These are phyloP conservation scores for Ovis canadensis DNA, from an alignment of 2,113 vertebrate genomes.

Conservation along the genomic window DNA sequence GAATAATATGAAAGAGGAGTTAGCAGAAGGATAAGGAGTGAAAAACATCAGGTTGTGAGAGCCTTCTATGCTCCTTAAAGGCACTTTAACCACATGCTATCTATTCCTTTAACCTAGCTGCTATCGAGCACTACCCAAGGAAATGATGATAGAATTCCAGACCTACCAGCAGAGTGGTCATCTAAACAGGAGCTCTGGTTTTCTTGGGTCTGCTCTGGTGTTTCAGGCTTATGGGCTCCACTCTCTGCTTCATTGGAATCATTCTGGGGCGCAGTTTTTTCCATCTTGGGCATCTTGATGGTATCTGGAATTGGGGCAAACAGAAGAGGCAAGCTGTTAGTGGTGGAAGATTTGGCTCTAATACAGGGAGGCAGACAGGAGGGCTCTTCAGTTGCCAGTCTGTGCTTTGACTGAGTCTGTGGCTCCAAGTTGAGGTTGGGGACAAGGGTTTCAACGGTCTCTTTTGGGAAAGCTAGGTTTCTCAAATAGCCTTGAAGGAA, in stretches of 20 bases:
- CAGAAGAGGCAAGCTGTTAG: background rate
- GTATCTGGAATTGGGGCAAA: background rate
- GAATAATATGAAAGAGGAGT: background rate
- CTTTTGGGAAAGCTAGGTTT: background rate
- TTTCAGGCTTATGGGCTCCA: background rate
- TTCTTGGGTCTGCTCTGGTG: background rate
- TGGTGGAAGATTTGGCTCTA: background rate
- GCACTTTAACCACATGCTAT: background rate
- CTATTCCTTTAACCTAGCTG: background rate
- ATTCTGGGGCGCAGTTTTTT: background rate
- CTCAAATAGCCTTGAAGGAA: background rate
- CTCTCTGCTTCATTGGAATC: background rate
- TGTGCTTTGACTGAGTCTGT: background rate
- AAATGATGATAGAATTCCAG: background rate
- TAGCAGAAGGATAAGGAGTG: background rate
- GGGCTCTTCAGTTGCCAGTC: background rate
- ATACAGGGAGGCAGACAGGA: background rate
- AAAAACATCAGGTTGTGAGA: background rate
- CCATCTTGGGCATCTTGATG: conserved; percentile 52
- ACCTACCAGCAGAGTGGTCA: conserved; percentile 23
- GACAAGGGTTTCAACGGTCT: background rate
- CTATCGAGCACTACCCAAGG: background rate
- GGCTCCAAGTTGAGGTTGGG: background rate
- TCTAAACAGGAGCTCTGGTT: background rate
- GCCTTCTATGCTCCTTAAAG: background rate